Conservation (phyloP, 2,113 vertebrate genomes). For the Hippocampus mohnikei region DNA sequence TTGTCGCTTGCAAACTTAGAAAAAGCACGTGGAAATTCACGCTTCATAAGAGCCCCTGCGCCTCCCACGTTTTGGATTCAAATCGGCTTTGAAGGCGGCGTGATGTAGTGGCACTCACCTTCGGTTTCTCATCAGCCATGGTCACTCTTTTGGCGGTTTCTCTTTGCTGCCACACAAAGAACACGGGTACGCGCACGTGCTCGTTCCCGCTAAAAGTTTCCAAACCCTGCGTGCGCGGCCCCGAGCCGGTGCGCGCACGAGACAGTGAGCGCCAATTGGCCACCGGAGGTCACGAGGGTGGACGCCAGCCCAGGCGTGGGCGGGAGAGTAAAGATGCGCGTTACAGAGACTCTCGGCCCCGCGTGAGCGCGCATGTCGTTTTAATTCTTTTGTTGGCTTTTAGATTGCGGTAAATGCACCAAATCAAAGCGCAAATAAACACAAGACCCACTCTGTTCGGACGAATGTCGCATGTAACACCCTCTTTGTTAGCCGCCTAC, state of each 20-base stretch:
- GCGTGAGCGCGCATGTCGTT: constrained; percentile 69
- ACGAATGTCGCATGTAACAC: no score
- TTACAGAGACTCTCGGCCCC: constrained; percentile 19
- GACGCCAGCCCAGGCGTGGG: constrained; percentile 42
- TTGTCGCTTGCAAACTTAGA: constrained; percentile 48
- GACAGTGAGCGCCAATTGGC: constrained; percentile 40
- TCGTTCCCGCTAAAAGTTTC: constrained; percentile 52
- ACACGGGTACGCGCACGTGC: constrained; percentile 77
- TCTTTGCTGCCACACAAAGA: constrained; percentile 83
- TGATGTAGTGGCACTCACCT: constrained; percentile 75
- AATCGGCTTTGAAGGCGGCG: neutral
- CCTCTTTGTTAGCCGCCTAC: neutral
- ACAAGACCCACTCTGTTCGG: neutral
- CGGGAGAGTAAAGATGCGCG: constrained; percentile 62
- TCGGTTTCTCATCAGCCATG: constrained; percentile 97
- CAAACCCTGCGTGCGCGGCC: constrained; percentile 68
- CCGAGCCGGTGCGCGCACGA: constrained; percentile 57
- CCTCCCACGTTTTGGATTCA: neutral
- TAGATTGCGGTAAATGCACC: neutral
- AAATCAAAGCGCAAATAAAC: neutral
- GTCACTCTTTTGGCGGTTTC: constrained; percentile 79
- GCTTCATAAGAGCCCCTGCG: neutral
- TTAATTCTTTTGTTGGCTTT: constrained; percentile 28
- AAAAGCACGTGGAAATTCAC: neutral
- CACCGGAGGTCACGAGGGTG: constrained; percentile 40